These are phyloP conservation scores for Athalia rosae DNA, from an alignment of 2,888 invertebrate species.

Conservation along the genomic window DNA sequence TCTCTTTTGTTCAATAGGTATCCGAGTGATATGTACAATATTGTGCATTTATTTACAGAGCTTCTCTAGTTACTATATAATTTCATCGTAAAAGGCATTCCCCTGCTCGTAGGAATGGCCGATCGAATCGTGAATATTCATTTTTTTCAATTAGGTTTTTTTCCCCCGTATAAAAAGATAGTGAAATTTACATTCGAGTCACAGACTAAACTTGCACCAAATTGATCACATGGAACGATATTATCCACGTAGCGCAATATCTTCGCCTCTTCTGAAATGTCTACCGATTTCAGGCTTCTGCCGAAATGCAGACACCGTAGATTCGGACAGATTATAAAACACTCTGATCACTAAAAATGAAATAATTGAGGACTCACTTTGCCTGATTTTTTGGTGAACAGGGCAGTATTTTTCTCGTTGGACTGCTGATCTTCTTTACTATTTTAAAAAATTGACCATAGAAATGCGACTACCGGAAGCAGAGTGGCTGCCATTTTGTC, in stretches of 20 bases:
- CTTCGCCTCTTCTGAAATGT: background rate
- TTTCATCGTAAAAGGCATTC: background rate
- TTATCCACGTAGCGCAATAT: background rate
- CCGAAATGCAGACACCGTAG: background rate
- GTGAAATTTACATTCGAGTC: background rate
- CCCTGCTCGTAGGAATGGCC: background rate
- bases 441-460: conserved; percentile 60
- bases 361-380: background rate
- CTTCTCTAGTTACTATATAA: background rate
- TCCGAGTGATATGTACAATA: conserved; percentile 57
- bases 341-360: background rate
- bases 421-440: too few species aligned
- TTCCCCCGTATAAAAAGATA: conserved; percentile 12
- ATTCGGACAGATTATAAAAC: too few species aligned
- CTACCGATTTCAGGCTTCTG: background rate
- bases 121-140: too few species aligned
- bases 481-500: conserved; percentile 64
- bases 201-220: background rate
- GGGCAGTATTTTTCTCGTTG: background rate
- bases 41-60: conserved; percentile 52
- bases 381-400: conserved; percentile 4
- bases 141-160: too few species aligned
- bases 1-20: background rate
- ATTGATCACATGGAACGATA: conserved; percentile 6
- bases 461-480: conserved; percentile 61